Conservation (phyloP, 2,797 vertebrate species). For the Phoebastria nigripes region DNA sequence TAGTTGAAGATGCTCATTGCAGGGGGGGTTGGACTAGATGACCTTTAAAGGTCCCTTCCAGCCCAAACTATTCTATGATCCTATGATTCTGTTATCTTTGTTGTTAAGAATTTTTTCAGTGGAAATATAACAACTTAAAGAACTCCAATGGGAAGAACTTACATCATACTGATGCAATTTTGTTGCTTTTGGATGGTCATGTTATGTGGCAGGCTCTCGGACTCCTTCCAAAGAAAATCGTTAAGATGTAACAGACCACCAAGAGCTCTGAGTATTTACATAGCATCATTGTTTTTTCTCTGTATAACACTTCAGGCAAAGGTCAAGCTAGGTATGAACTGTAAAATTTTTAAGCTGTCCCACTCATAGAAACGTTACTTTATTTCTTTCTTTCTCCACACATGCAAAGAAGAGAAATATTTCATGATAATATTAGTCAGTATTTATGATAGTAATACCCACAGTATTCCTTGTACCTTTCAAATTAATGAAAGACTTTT, state of each 20-base stretch:
- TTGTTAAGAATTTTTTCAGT: background rate
- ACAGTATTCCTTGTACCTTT: background rate
- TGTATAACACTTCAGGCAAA: background rate
- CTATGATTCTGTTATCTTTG: background rate
- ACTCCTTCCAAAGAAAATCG: background rate
- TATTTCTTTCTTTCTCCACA: background rate
- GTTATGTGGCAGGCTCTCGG: background rate
- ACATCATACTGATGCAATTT: background rate
- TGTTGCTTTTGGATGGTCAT: background rate
- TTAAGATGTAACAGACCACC: background rate
- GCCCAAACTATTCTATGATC: background rate
- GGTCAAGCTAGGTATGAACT: background rate
- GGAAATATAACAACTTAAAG: background rate
- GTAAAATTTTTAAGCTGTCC: background rate
- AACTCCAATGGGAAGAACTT: background rate
- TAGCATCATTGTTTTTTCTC: background rate
- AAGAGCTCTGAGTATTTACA: background rate
- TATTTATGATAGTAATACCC: background rate
- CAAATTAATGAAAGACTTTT: background rate
- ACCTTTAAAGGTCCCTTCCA: background rate
- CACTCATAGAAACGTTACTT: background rate
- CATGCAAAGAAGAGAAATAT: background rate
- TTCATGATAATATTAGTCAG: background rate
- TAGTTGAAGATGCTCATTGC: background rate
- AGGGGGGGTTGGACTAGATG: accelerated